phyloP scores from a whole-genome alignment of 2,888 invertebrate genomes.

The Lasioglossum oenotherae region DNA sequence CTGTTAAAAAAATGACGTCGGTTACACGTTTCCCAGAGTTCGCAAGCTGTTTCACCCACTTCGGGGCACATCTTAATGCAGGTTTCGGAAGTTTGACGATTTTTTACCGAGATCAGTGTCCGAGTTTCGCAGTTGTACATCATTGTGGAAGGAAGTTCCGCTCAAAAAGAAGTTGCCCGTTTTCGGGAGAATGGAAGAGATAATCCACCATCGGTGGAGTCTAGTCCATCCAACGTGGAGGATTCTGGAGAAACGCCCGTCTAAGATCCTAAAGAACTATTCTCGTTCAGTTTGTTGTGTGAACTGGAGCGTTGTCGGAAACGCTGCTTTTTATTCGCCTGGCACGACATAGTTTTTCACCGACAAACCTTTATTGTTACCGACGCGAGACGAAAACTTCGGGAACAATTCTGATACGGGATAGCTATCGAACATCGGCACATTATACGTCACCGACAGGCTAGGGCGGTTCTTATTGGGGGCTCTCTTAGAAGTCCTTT shows the following conservation, averaged over 20 bases:
- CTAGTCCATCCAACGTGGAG: not conserved
- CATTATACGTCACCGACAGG: not conserved
- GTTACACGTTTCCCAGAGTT: not conserved
- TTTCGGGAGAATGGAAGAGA: not conserved
- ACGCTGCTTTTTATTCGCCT: not conserved
- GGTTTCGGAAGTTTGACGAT: not conserved
- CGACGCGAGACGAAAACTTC: not conserved
- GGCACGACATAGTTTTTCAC: not conserved
- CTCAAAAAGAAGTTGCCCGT: not conserved
- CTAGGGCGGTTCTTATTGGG: not conserved
- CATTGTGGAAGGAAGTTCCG: not conserved
- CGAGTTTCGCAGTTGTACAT: not conserved
- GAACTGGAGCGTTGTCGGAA: not conserved
- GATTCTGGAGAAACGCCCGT: not conserved
- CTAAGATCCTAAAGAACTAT: not conserved
- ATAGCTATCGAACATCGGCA: not conserved
- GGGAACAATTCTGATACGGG: not conserved
- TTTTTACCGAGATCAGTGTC: not conserved
- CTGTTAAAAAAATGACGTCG: not conserved
- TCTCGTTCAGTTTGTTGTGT: not conserved
- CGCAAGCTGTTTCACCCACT: not conserved
- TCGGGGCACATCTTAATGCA: not conserved
- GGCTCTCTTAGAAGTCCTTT: not conserved
- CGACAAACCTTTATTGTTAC: slow-evolving; percentile 1
- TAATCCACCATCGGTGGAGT: not conserved